phyloP scores from a whole-genome alignment of 1,140 invertebrate genomes.

The Rhysida immarginata region DNA sequence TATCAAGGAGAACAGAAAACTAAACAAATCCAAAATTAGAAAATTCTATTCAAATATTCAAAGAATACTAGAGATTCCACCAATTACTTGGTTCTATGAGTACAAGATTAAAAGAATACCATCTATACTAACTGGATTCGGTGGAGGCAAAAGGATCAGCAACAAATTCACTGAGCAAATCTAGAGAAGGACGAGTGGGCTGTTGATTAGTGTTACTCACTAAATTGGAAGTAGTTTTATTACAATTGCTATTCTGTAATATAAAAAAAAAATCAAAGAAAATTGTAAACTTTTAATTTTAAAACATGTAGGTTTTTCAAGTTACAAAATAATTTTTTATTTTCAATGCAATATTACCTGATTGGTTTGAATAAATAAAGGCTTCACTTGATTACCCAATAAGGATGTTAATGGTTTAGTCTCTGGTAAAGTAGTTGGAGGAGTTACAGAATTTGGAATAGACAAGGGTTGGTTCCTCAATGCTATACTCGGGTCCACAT shows the following conservation, averaged over 20 bases:
- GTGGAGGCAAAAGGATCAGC: slow-evolving; percentile 5
- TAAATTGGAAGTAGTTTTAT: slow-evolving; percentile 34
- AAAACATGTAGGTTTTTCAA: too few relatives aligned
- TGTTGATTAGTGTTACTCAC: slow-evolving; percentile 25
- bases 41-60: too few relatives aligned
- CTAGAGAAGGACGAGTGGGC: slow-evolving; percentile 13
- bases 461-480: slow-evolving; percentile 23
- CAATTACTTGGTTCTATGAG: too few relatives aligned
- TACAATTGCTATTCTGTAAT: too few relatives aligned
- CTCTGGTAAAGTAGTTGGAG: slow-evolving; percentile 14
- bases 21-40: too few relatives aligned
- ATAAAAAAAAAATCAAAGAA: too few relatives aligned
- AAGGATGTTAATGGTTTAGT: slow-evolving; percentile 15
- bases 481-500: slow-evolving; percentile 43
- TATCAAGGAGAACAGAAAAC: too few relatives aligned
- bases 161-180: slow-evolving; percentile 5
- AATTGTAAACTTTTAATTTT: too few relatives aligned
- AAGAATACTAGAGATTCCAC: too few relatives aligned
- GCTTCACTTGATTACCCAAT: slow-evolving; percentile 11
- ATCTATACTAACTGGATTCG: background rate
- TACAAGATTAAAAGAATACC: too few relatives aligned
- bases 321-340: too few relatives aligned
- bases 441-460: slow-evolving; percentile 18
- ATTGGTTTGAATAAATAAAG: slow-evolving; percentile 14
- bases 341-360: too few relatives aligned